Conservation (phyloP, 2,797 vertebrate genomes). For the Spheniscus humboldti region DNA sequence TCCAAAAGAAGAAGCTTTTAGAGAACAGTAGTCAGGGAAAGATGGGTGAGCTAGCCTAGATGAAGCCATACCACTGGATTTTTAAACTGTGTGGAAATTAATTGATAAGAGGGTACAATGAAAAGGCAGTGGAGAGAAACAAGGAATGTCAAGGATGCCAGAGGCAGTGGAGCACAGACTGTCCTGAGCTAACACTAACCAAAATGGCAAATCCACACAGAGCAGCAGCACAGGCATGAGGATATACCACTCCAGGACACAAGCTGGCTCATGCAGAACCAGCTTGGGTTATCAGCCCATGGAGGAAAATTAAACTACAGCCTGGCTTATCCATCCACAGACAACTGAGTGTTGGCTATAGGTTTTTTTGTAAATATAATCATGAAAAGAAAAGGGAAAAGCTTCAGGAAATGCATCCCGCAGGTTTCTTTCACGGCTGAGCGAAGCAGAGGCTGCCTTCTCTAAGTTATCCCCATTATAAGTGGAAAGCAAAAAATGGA, state of each 20-base stretch:
- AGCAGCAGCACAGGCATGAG: neutral
- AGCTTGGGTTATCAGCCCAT: neutral
- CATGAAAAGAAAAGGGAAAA: neutral
- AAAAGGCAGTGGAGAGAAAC: neutral
- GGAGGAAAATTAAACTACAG: neutral
- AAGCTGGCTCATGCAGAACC: neutral
- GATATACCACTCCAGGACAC: neutral
- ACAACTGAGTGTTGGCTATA: neutral
- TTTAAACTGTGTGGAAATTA: neutral
- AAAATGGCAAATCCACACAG: neutral
- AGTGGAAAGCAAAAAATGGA: neutral
- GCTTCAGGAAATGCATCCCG: neutral
- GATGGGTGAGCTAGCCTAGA: neutral
- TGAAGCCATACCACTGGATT: neutral
- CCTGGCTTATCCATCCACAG: neutral
- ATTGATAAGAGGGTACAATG: neutral
- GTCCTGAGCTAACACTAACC: neutral
- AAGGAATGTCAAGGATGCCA: neutral
- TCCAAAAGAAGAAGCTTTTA: neutral
- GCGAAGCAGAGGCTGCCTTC: neutral
- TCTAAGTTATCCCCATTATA: neutral
- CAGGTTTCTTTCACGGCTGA: neutral
- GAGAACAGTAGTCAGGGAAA: neutral
- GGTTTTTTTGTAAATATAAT: neutral
- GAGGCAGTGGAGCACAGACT: neutral